Evolutionary conservation across 2,888 invertebrate genomes (phyloP), one percentile per base, ranked within the genome.

Genomic region (Diabrotica balteata): DNA sequence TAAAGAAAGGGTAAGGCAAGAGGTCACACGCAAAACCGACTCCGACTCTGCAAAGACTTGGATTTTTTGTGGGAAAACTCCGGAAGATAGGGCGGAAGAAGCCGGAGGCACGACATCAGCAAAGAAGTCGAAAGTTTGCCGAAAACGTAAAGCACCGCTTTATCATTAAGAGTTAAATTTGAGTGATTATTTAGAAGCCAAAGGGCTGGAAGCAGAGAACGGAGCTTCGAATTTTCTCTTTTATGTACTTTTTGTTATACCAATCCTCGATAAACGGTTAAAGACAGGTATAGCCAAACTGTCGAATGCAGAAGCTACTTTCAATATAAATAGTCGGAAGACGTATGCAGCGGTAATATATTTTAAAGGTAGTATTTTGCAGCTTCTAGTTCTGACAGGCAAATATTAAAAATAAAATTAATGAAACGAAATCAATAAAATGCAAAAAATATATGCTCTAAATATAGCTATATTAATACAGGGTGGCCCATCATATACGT

Each of bases 141-240:
- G 49, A 67, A 69, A 68, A 71, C 66, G 65, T 67, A 66, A 64
- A 71, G 66, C 59, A 61, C 53, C 49, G 64, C 61, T 70, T 69
- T 72, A 66, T 73, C 72, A 72, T 67, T 61, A 59, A 59, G 60
- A 70, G 71, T 69, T 72, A 66, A 73, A 70, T 71, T 67, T 73
- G 63, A 73, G 68, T 72, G 70, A 72, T 73, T 70, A 70, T 72
- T 62, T 49, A n/a, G 65, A 42, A 10, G 65, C 68, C 57, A 22
- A 2, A 46, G 60, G 68, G 64, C 44, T 22, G 17, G 47, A 11
- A 51, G 44, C 43, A 32, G 32, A 42, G 42, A 46, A 54, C 22
- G 46, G 7, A 62, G 54, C 54, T 53, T 43, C 52, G 11, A 17
- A 10, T 62, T 54, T 44, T 62, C 54, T 54, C 49, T 57, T 55